A percentile compares a stretch with the other conserved stretches of the same genome.
Evolutionary conservation across 2,888 invertebrate species (phyloP).

Genomic region (Polyommatus iphigenia): DNA sequence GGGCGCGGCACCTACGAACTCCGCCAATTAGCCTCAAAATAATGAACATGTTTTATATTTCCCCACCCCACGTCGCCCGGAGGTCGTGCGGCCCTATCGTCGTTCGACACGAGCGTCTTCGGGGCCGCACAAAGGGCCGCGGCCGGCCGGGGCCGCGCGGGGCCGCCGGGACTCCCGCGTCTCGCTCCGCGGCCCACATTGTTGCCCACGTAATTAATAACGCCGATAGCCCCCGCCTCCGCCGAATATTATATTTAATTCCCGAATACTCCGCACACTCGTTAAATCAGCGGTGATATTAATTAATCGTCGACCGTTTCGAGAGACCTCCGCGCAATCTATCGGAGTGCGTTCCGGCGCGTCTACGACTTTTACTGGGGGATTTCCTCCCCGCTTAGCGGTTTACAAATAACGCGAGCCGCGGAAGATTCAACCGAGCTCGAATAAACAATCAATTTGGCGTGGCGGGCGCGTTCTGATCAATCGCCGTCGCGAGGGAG

Average conservation of each 20-base stretch:
- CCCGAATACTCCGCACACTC: background rate
- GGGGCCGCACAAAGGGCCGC: conserved; percentile 63
- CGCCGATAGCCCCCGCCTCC: conserved; percentile 31
- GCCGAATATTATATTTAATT: conserved; percentile 31
- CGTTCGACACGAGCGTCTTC: conserved; percentile 60
- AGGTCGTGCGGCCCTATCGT: conserved; percentile 68
- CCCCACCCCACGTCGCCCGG: conserved; percentile 75
- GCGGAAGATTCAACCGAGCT: conserved; percentile 72
- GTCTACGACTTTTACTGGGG: conserved; percentile 59
- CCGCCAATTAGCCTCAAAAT: conserved; percentile 80
- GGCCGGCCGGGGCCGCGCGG: conserved; percentile 37
- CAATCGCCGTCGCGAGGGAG: conserved; percentile 76
- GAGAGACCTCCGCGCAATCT: background rate
- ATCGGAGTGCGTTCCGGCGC: background rate
- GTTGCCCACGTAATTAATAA: conserved; percentile 42
- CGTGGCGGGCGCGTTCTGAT: conserved; percentile 71
- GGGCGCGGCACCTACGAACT: conserved; percentile 74
- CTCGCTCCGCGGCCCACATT: conserved; percentile 45
- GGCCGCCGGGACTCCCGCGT: conserved; percentile 35
- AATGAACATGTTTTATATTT: conserved; percentile 81
- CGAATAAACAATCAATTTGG: conserved; percentile 78
- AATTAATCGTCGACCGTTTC: background rate
- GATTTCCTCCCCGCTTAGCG: conserved; percentile 63
- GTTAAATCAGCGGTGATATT: background rate
- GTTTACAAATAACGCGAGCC: conserved; percentile 70